Evolutionary conservation across 2,113 vertebrate species (phyloP).

Genomic region (Mus spicilegus): DNA sequence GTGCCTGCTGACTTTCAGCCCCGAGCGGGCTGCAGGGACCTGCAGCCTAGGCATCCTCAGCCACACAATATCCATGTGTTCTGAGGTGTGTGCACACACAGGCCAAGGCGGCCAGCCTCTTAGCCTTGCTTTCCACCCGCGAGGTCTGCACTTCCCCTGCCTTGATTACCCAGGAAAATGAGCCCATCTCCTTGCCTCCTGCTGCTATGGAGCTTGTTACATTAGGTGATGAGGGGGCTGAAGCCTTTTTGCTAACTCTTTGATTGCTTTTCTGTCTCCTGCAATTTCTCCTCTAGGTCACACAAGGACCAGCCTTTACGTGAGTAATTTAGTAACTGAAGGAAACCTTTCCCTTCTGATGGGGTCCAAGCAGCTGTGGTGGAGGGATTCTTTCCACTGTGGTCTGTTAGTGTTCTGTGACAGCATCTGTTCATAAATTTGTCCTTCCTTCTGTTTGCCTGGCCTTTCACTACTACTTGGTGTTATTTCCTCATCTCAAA

Average conservation of each 20-base stretch:
- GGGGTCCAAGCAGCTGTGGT: fast-evolving
- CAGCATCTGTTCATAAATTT: neutral
- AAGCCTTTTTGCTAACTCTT: neutral
- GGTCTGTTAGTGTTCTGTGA: fast-evolving
- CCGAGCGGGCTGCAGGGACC: neutral
- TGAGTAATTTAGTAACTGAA: neutral
- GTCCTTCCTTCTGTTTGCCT: neutral
- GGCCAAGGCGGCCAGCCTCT: neutral
- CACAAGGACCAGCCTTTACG: neutral
- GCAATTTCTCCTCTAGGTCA: neutral
- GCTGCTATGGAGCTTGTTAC: fast-evolving
- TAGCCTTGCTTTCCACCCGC: neutral
- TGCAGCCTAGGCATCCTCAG: neutral
- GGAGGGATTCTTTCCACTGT: neutral
- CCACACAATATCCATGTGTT: neutral
- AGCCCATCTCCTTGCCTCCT: fast-evolving
- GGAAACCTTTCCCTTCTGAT: neutral
- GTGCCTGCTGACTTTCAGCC: neutral
- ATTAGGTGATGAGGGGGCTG: fast-evolving
- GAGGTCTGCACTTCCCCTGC: neutral
- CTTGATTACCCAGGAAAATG: neutral
- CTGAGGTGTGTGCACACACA: neutral
- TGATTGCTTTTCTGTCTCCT: neutral
- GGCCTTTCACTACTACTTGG: fast-evolving
- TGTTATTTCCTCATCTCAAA: neutral